These are phyloP conservation scores for Taurulus bubalis DNA, from an alignment of 2,113 vertebrate species.

Conservation along the genomic window DNA sequence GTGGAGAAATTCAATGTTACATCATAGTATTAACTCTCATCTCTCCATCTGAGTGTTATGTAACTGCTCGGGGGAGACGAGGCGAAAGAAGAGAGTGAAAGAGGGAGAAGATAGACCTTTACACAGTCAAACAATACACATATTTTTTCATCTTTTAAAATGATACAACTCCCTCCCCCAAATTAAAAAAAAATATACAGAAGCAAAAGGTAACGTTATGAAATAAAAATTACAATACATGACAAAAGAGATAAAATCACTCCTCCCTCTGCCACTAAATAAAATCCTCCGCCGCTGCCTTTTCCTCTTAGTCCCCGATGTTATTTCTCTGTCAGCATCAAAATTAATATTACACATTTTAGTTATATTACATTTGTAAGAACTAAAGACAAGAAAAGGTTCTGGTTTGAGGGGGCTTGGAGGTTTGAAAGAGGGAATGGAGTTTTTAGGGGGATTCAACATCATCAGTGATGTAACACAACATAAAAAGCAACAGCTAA, in stretches of 20 bases:
- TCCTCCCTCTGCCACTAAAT: conserved; percentile 51
- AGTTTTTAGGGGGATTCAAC: conserved; percentile 26
- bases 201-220: conserved; percentile 77
- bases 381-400: conserved; percentile 63
- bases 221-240: conserved; percentile 84
- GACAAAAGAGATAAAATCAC: conserved; percentile 70
- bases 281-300: conserved; percentile 42
- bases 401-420: conserved; percentile 33
- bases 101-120: conserved; percentile 73
- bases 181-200: conserved; percentile 73
- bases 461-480: conserved; percentile 65
- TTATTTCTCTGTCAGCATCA: conserved; percentile 70
- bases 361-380: conserved; percentile 81
- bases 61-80: conserved; percentile 69
- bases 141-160: conserved; percentile 77
- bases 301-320: conserved; percentile 51
- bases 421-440: conserved; percentile 60
- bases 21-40: conserved; percentile 83
- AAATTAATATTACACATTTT: conserved; percentile 78
- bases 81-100: conserved; percentile 59
- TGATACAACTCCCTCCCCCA: conserved; percentile 61
- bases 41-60: conserved; percentile 79
- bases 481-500: conserved; percentile 71
- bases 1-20: conserved; percentile 83
- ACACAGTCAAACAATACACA: conserved; percentile 82